phyloP scores from a whole-genome alignment of 2,113 vertebrate genomes.

The Apodemus sylvaticus region DNA sequence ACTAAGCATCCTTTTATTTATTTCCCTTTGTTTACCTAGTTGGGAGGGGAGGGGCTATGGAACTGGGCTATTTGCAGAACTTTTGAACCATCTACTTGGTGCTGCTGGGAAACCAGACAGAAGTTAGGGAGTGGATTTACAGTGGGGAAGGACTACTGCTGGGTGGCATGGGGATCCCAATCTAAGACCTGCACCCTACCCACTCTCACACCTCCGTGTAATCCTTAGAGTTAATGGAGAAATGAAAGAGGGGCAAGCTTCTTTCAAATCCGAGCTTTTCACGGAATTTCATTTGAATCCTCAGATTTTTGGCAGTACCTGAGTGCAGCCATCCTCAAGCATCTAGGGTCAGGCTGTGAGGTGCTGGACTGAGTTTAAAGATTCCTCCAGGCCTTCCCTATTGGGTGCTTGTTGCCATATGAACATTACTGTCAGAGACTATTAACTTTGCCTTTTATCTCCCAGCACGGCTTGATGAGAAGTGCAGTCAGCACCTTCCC shows the following conservation, averaged over 20 bases:
- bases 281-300: not conserved
- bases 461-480: constrained; percentile 14
- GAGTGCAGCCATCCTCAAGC: not conserved
- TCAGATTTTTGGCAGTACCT: not conserved
- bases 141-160: not conserved
- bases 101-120: not conserved
- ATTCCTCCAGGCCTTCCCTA: not conserved
- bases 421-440: not conserved
- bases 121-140: not conserved
- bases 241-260: not conserved
- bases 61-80: constrained; percentile 27
- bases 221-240: constrained; percentile 30
- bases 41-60: constrained; percentile 30
- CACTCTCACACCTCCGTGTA: not conserved
- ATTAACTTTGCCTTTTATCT: constrained; percentile 38
- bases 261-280: not conserved
- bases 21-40: constrained; percentile 50
- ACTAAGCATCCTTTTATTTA: constrained; percentile 59
- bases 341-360: not conserved
- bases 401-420: not conserved
- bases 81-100: constrained; percentile 5
- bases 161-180: not conserved
- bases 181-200: not conserved
- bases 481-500: not conserved
- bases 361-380: not conserved